Evolutionary conservation across 2,113 vertebrate species (phyloP), one percentile per base, ranked within the genome.

Genomic region (Pseudopipra pipra): DNA sequence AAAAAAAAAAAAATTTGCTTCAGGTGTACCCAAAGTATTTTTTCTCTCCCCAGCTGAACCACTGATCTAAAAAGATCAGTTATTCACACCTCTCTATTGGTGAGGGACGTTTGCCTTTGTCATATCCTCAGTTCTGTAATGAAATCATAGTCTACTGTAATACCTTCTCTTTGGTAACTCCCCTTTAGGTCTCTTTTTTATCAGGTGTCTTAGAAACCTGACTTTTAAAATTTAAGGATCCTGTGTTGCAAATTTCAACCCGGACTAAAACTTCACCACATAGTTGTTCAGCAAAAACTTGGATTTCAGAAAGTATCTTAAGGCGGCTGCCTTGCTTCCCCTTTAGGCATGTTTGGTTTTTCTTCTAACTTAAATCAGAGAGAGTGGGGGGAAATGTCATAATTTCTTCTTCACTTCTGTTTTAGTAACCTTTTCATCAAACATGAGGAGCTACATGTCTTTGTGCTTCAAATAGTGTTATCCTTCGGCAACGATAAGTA

Each of bases 401-500:
- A 90, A 84, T 75, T 93, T 73, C 90, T 63, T 95, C 35, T 87
- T 78, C 30, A 23, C 43, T 77, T 94, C 79, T 94, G 67, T 83
- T 90, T 86, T 37, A 83, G 81, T 73, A 90, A 33, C 52, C 51
- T 97, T 94, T 78, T 81, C 87, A 94, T 91, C 73, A 96, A 88
- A 86, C 46, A 91, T 1, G 10, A 73, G 47, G 59, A 96, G 79
- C 71, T 65, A 58, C 65, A 33, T 81, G 44, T 92, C 92, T 95
- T 95, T 93, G 83, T 81, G 82, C 73, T 95, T 80, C 89, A 73
- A 55, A 89, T 56, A 58, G 68, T 83, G 76, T 95, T 96, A 80
- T 93, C 74, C 90, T 95, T 86, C 80, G 77, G 87, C 76, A 93
- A 25, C 25, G 51, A 63, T 82, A 95, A 95, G 78, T 95, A 93